Evolutionary conservation across 2,113 vertebrate species (phyloP), one percentile per base, ranked within the genome.

Genomic region (Notarius lentiginosus): DNA sequence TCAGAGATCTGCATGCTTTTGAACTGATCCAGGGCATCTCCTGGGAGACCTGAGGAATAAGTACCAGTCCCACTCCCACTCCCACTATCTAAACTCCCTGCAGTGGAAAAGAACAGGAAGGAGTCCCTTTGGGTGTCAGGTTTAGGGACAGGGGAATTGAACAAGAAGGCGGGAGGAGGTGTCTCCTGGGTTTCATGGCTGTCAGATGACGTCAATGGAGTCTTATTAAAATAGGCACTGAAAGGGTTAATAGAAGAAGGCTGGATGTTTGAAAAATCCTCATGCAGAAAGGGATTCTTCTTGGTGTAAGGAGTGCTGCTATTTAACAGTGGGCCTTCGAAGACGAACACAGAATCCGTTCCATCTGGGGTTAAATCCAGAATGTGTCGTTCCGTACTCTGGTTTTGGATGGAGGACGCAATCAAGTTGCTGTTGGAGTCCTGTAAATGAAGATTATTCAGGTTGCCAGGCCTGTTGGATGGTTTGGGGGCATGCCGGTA

Each of bases 241-340:
- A 98, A 98, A 8, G 97, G 97, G 90, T 98, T 98, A 89, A 98
- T 97, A 66, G 96, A 93, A 7, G 97, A 98, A 22, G 96, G 97
- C 0, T 96, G 95, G 4, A 98, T 91, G 88, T 97, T 93, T 80
- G 88, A 93, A 2, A 97, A 93, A 11, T 96, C 95, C 87, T 96
- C 95, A 87, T 96, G 94, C 76, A 97, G 91, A 87, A 98, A 97
- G 24, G 97, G 97, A 85, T 98, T 98, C 89, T 96, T 97, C 88
- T 95, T 95, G 0, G 93, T 92, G 17, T 95, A 95, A 24, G 93
- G 90, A 22, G 91, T 92, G 86, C 94, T 94, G 0, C 72, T 88
- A 88, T 94, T 73, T 9, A 94, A 92, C 84, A 94, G 91, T 1
- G 94, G 90, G 49, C 88, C 94, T 85, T 92, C 94, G 81, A 96